Conservation (phyloP, 2,797 vertebrate species). For the Bovichtus variegatus region DNA sequence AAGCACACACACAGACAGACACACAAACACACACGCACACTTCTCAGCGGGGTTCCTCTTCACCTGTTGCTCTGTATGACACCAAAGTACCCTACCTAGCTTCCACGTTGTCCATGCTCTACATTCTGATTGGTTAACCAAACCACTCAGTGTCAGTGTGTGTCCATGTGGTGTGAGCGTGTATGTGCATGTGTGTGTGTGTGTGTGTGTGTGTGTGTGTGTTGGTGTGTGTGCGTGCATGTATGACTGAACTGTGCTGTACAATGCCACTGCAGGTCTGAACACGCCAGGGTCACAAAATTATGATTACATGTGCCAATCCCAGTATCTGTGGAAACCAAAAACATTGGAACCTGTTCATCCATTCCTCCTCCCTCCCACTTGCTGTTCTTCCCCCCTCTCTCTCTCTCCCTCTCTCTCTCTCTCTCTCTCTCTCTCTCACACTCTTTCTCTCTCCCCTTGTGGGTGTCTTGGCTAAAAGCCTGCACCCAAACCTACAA, state of each 20-base stretch:
- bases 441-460: conserved; percentile 47
- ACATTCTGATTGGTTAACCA: conserved; percentile 64
- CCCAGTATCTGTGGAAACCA: conserved; percentile 99
- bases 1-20: conserved; percentile 4
- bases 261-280: conserved; percentile 93
- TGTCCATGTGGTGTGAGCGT: conserved; percentile 23
- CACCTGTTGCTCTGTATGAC: conserved; percentile 72
- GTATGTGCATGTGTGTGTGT: conserved; percentile 20
- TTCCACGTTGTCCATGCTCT: conserved; percentile 47
- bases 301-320: conserved; percentile 90
- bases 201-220: conserved; percentile 10
- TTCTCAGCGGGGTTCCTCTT: conserved; percentile 65
- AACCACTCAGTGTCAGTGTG: conserved; percentile 11
- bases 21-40: conserved; percentile 6
- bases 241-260: conserved; percentile 77
- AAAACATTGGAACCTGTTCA: conserved; percentile 97
- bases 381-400: neutral
- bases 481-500: conserved; percentile 90
- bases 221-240: conserved; percentile 45
- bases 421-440: conserved; percentile 39
- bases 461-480: conserved; percentile 80
- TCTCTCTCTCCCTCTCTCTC: conserved; percentile 30
- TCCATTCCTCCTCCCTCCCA: conserved; percentile 72
- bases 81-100: conserved; percentile 47
- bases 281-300: conserved; percentile 90